These are phyloP conservation scores for Parasteatoda tepidariorum DNA, from an alignment of 1,140 invertebrate species.

Conservation along the genomic window DNA sequence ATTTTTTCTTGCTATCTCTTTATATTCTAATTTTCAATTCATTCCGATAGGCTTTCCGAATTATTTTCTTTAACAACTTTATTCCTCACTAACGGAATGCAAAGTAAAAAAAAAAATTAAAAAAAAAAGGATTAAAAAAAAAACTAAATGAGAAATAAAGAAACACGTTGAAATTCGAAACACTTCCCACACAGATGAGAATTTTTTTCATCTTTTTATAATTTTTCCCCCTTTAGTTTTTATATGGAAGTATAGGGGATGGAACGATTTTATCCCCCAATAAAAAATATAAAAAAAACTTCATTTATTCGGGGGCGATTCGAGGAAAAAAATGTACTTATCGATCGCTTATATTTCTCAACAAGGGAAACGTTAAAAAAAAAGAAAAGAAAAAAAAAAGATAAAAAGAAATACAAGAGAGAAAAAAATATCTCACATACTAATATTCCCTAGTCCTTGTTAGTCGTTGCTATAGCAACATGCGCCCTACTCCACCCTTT, in stretches of 20 bases:
- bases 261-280: background rate
- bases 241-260: background rate
- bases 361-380: no score
- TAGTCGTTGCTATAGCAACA: slow-evolving; percentile 25
- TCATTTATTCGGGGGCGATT: slow-evolving; percentile 7
- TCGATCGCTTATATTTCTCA: slow-evolving; percentile 41
- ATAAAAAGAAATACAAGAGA: slow-evolving; percentile 28
- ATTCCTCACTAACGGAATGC: no score
- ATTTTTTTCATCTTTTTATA: background rate
- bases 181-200: background rate
- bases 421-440: slow-evolving; percentile 23
- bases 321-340: background rate
- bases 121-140: background rate
- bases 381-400: background rate
- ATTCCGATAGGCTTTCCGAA: no score
- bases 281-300: background rate
- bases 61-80: no score
- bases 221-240: no score
- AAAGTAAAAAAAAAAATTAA: no score
- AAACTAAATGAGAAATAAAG: background rate
- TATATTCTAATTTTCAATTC: no score
- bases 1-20: no score
- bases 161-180: background rate
- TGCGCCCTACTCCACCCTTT: slow-evolving; percentile 32
- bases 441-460: slow-evolving; percentile 42